A percentile compares a stretch with the other conserved stretches of the same genome.
These are phyloP conservation scores for Dryas iulia DNA, from an alignment of 1,140 invertebrate species.

Conservation along the genomic window DNA sequence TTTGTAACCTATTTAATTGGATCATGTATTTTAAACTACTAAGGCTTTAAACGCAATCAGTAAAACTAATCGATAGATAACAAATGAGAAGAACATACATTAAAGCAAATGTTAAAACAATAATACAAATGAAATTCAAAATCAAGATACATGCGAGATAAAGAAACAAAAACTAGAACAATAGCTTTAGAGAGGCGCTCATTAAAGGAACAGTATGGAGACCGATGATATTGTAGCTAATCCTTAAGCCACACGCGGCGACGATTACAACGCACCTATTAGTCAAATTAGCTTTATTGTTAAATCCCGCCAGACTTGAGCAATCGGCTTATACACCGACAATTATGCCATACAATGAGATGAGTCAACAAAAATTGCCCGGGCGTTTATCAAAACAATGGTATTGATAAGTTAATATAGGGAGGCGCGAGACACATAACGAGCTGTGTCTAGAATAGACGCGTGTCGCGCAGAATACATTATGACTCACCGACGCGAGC, in stretches of 20 bases:
- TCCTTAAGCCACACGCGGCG: conserved; percentile 76
- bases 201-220: conserved; percentile 57
- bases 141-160: conserved; percentile 34
- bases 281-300: conserved; percentile 80
- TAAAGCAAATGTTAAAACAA: conserved; percentile 22
- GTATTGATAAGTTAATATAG: conserved; percentile 79
- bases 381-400: conserved; percentile 78
- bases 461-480: conserved; percentile 27
- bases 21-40: neutral
- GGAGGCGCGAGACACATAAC: conserved; percentile 60
- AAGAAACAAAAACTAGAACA: conserved; percentile 62
- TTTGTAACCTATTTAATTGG: neutral
- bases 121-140: conserved; percentile 40
- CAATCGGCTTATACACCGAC: conserved; percentile 70
- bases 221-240: conserved; percentile 61
- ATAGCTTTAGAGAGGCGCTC: conserved; percentile 61
- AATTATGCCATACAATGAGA: conserved; percentile 74
- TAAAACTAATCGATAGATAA: neutral
- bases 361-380: conserved; percentile 75
- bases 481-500: conserved; percentile 53
- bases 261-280: conserved; percentile 78
- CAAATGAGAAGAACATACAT: conserved; percentile 7
- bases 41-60: neutral
- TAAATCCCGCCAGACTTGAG: conserved; percentile 58
- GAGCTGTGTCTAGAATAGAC: conserved; percentile 28